Evolutionary conservation across 2,888 invertebrate genomes (phyloP), one percentile per base, ranked within the genome.

Genomic region (Stictocephala bisonia): DNA sequence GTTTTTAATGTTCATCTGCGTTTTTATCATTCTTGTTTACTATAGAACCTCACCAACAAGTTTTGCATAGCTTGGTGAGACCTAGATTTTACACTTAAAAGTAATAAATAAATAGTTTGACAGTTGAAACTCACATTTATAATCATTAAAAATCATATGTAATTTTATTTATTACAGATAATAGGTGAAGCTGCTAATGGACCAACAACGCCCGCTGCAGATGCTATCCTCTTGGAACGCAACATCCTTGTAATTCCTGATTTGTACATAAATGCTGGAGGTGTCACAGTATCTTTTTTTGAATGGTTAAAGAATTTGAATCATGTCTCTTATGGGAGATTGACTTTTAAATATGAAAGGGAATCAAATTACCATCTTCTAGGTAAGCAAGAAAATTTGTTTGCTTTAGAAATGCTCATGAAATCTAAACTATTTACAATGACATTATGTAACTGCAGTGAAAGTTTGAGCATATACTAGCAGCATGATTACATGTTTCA

Each of bases 241-340:
- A 95, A 96, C 83, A 90, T 97, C 79, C 88, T 99, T 26, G 92
- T 97, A 71, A 94, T 98, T 82, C 98, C 98, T 20, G 96, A 96
- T 85, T 84, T 96, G 82, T 94, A 91, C 85, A 90, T 93, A 81
- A 94, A 94, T 86, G 94, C 94, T 58, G 98, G 98, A 81, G 98
- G 98, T 90, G 98, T 99, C 53, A 98, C 97, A 50, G 98, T 98
- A 13, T 98, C 97, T 67, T 99, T 97, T 88, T 99, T 99, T 86
- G 98, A 99, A 84, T 98, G 97, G 94, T 88, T 99, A 80, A 99
- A 99, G 86, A 98, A 99, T 85, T 88, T 99, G 70, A 98, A 97
- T 86, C 98, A 99, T 83, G 98, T 99, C 13, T 96, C 97, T 1
- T 99, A 96, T 83, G 98, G 98, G 73, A 91, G 97, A 80, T 88